Percentiles rank a stretch among this genome's conserved stretches.
phyloP scores from a whole-genome alignment of 2,888 invertebrate species.

The Congeria kusceri region DNA sequence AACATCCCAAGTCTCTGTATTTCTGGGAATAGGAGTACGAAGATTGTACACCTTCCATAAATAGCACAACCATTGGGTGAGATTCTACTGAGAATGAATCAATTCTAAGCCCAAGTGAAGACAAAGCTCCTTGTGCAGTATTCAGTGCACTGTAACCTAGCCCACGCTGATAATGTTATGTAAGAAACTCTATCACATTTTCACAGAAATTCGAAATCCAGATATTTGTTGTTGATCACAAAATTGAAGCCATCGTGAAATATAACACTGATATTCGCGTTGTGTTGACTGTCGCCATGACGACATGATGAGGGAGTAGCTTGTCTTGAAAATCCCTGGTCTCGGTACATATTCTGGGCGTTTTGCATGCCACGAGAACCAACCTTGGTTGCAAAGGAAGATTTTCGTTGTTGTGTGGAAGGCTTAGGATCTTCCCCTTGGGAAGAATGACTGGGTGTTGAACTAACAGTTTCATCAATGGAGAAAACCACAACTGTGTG shows the following conservation, averaged over 20 bases:
- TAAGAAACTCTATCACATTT: constrained; percentile 46
- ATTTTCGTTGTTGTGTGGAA: background rate
- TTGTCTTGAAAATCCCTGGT: constrained; percentile 29
- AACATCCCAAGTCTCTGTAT: constrained; percentile 9
- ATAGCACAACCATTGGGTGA: constrained; percentile 45
- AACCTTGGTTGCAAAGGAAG: constrained; percentile 29
- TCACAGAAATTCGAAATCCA: constrained; percentile 46
- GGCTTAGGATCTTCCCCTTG: background rate
- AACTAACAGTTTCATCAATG: too few species aligned
- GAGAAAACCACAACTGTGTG: too few species aligned
- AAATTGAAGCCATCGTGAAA: constrained; percentile 57
- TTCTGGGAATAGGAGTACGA: too few species aligned
- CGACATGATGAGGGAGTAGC: constrained; percentile 41
- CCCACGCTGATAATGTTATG: constrained; percentile 19
- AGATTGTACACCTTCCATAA: too few species aligned
- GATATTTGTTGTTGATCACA: constrained; percentile 44
- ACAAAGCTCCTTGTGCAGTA: constrained; percentile 39
- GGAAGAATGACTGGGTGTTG: too few species aligned
- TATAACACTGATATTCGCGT: constrained; percentile 48
- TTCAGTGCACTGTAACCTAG: constrained; percentile 53
- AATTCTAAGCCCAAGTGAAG: constrained; percentile 30
- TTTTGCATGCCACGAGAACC: constrained; percentile 32
- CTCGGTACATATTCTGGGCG: constrained; percentile 34
- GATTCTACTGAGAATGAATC: constrained; percentile 21
- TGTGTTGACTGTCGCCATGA: constrained; percentile 56